phyloP scores from a whole-genome alignment of 2,888 invertebrate genomes.

The Trichogramma dendrolimi region DNA sequence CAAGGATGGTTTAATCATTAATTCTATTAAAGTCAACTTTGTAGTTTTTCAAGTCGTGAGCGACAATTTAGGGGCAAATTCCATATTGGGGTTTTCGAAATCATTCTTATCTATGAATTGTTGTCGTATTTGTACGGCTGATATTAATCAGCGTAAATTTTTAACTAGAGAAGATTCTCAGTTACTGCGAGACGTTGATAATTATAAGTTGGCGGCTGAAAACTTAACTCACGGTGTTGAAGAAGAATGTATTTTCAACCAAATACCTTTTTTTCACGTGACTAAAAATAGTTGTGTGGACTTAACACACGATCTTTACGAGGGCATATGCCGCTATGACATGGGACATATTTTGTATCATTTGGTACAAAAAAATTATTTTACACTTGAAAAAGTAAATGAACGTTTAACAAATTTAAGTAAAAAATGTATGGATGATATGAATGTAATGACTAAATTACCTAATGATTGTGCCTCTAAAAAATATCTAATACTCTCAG shows the following conservation, averaged over 20 bases:
- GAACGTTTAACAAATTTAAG: slow-evolving; percentile 31
- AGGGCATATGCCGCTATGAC: slow-evolving; percentile 37
- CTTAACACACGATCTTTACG: slow-evolving; percentile 40
- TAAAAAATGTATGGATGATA: slow-evolving; percentile 24
- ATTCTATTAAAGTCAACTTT: background rate
- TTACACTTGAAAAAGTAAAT: slow-evolving; percentile 31
- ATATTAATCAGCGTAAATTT: slow-evolving; percentile 18
- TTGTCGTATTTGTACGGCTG: slow-evolving; percentile 36
- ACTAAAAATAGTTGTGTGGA: slow-evolving; percentile 38
- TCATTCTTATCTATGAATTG: slow-evolving; percentile 31
- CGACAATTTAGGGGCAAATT: background rate
- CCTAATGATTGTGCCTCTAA: too few relatives aligned
- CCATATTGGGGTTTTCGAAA: slow-evolving; percentile 24
- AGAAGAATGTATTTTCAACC: slow-evolving; percentile 37
- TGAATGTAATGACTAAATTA: slow-evolving; percentile 31
- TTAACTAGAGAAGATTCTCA: background rate
- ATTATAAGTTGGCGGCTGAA: slow-evolving; percentile 18
- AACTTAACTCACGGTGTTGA: slow-evolving; percentile 30
- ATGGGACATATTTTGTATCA: slow-evolving; percentile 35
- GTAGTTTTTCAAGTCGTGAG: background rate
- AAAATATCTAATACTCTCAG: slow-evolving; percentile 34
- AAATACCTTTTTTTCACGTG: slow-evolving; percentile 33
- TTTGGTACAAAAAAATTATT: slow-evolving; percentile 26
- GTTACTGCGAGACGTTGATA: slow-evolving; percentile 7
- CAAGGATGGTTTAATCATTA: slow-evolving; percentile 21